Percentiles rank a stretch among this genome's conserved stretches.
These are phyloP conservation scores for Sitta carolinensis DNA, from an alignment of 2,797 vertebrate genomes.

Conservation along the genomic window DNA sequence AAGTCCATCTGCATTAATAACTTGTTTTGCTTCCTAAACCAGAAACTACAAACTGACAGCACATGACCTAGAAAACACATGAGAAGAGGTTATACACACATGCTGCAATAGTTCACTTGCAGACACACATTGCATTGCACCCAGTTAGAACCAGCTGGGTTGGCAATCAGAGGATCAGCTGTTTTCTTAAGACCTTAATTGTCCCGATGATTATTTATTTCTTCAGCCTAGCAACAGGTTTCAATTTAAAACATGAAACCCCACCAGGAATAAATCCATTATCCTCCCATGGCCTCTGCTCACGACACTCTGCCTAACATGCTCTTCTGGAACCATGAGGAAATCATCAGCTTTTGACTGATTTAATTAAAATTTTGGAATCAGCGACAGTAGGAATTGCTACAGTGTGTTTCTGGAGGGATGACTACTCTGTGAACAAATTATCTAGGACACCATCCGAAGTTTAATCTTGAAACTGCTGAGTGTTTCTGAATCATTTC, in stretches of 20 bases:
- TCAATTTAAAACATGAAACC: constrained; percentile 6
- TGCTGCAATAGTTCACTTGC: background rate
- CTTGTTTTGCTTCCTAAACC: background rate
- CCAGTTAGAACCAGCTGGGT: background rate
- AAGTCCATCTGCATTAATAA: background rate
- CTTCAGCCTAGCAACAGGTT: constrained; percentile 32
- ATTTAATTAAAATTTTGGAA: background rate
- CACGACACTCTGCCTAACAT: background rate
- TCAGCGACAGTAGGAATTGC: background rate
- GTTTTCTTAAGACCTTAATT: background rate
- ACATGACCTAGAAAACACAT: background rate
- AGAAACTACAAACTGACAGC: background rate
- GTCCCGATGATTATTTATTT: constrained; percentile 26
- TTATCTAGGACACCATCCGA: background rate
- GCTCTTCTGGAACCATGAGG: background rate
- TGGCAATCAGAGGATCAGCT: background rate
- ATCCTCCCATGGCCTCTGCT: background rate
- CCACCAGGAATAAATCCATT: constrained; percentile 2
- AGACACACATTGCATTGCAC: background rate
- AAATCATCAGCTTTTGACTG: background rate
- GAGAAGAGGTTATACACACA: background rate
- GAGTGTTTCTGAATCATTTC: background rate
- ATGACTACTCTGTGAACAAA: background rate
- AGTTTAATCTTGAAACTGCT: background rate
- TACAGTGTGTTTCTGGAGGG: background rate